These are phyloP conservation scores for Halcyon chelicuti DNA, from an alignment of 2,797 vertebrate species.

Conservation along the genomic window DNA sequence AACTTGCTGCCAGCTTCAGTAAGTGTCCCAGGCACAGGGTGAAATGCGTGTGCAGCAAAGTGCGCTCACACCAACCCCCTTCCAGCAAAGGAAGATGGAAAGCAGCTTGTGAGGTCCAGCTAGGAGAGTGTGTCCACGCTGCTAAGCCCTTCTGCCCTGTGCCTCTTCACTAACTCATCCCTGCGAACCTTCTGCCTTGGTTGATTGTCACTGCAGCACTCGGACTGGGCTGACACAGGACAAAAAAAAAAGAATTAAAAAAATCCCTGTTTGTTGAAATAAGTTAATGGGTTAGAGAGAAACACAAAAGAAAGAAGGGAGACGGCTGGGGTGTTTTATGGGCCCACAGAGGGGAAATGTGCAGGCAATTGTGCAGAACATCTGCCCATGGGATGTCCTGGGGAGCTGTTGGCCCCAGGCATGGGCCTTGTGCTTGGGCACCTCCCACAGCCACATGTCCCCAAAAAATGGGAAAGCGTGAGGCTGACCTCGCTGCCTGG, in stretches of 20 bases:
- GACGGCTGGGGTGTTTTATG: background rate
- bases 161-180: fast-evolving
- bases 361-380: background rate
- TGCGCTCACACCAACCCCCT: fast-evolving
- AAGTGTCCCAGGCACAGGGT: background rate
- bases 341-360: background rate
- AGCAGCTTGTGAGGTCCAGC: background rate
- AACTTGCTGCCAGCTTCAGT: background rate
- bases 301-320: background rate
- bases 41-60: background rate
- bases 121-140: fast-evolving
- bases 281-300: background rate
- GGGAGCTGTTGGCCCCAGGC: fast-evolving
- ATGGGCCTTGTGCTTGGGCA: fast-evolving
- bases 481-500: background rate
- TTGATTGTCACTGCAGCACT: background rate
- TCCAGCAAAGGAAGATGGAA: background rate
- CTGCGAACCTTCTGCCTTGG: background rate
- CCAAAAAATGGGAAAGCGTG: fast-evolving
- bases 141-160: background rate
- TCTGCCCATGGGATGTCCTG: background rate
- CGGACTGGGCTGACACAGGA: background rate
- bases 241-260: background rate
- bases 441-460: background rate
- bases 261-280: background rate